phyloP scores from a whole-genome alignment of 2,113 vertebrate genomes.

The Edolisoma coerulescens region DNA sequence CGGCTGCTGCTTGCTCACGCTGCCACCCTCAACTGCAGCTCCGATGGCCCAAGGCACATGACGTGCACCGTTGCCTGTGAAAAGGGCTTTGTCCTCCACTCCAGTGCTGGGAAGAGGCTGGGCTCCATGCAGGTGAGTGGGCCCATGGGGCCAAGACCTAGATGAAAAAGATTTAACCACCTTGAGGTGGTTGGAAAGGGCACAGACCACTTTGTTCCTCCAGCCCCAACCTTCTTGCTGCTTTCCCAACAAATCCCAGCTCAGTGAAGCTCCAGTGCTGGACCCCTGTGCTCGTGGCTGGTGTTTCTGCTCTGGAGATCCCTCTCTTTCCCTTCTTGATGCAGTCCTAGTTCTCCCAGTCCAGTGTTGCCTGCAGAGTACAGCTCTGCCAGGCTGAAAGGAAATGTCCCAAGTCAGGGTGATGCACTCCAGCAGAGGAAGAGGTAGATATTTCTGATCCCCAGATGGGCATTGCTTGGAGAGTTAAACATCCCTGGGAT shows the following conservation, averaged over 20 bases:
- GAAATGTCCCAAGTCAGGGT: not conserved
- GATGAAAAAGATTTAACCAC: not conserved
- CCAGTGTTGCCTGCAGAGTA: not conserved
- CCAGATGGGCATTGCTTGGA: not conserved
- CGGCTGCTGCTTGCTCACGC: constrained; percentile 68
- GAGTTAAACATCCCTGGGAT: not conserved
- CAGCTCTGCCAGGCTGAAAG: not conserved
- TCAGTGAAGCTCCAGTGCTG: not conserved
- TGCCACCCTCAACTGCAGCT: constrained; percentile 76
- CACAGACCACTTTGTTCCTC: not conserved
- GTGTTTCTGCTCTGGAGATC: not conserved
- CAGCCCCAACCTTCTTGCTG: not conserved
- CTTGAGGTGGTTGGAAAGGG: not conserved
- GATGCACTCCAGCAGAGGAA: not conserved
- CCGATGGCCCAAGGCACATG: constrained; percentile 32
- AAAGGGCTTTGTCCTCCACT: constrained; percentile 73
- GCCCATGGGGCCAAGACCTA: not conserved
- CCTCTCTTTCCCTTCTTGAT: not conserved
- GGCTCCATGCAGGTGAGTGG: constrained; percentile 75
- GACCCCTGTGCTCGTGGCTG: not conserved
- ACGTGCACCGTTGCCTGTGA: constrained; percentile 78
- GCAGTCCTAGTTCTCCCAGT: not conserved
- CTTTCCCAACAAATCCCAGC: not conserved
- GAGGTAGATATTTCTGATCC: not conserved
- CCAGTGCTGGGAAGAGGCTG: constrained; percentile 66